A percentile compares a stretch with the other conserved stretches of the same genome.
Conservation (phyloP, 2,888 invertebrate species). For the Heliconius aoede region DNA sequence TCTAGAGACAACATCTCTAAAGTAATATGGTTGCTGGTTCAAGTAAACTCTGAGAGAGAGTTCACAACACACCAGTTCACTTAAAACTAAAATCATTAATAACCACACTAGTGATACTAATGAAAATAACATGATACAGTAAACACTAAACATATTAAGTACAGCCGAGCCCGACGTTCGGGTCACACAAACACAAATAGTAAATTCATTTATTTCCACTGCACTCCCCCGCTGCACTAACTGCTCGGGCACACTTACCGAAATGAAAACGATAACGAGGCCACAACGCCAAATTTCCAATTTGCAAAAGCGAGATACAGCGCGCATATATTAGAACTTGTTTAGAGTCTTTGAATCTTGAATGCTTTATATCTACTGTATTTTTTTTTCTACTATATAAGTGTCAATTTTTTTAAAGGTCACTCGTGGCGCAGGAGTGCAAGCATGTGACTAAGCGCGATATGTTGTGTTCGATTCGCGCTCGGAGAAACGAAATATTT, state of each 20-base stretch:
- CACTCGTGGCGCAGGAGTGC: no score
- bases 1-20: no score
- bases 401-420: no score
- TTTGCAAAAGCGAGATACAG: slow-evolving; percentile 43
- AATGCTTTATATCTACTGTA: background rate
- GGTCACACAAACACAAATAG: slow-evolving; percentile 26
- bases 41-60: no score
- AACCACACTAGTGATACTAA: no score
- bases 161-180: slow-evolving; percentile 15
- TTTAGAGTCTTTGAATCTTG: slow-evolving; percentile 19
- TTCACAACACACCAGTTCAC: no score
- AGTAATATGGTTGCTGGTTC: no score
- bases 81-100: no score
- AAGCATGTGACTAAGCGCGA: no score
- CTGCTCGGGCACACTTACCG: slow-evolving; percentile 61
- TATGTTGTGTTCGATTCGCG: no score
- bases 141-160: background rate
- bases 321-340: slow-evolving; percentile 31
- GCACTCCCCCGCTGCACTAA: slow-evolving; percentile 52
- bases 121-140: no score
- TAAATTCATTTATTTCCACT: slow-evolving; percentile 57
- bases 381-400: background rate
- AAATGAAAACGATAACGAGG: slow-evolving; percentile 69
- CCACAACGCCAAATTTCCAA: slow-evolving; percentile 48
- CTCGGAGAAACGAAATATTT: no score